A percentile compares a stretch with the other conserved stretches of the same genome.
phyloP scores from a whole-genome alignment of 2,797 vertebrate species.

The Lerista edwardsae region DNA sequence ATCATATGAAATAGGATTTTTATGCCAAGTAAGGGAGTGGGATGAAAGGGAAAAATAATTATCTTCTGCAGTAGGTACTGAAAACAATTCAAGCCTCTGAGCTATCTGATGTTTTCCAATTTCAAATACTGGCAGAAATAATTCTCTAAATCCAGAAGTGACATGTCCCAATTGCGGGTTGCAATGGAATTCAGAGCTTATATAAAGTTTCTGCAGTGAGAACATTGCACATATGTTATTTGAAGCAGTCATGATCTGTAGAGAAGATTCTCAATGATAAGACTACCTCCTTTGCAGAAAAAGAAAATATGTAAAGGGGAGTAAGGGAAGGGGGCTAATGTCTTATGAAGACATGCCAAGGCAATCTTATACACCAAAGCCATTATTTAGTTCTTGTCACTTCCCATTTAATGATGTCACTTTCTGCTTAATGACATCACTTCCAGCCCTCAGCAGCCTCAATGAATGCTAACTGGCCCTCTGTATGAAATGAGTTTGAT shows the following conservation, averaged over 20 bases:
- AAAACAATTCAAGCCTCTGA: neutral
- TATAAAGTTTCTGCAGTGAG: conserved; percentile 18
- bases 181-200: conserved; percentile 17
- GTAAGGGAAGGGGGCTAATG: neutral
- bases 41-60: conserved; percentile 39
- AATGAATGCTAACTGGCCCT: no score
- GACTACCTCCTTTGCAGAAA: conserved; percentile 7
- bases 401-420: no score
- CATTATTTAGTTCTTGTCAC: no score
- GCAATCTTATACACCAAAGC: neutral
- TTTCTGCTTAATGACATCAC: no score
- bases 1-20: conserved; percentile 27
- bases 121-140: conserved; percentile 35
- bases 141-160: conserved; percentile 32
- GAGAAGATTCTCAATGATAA: neutral
- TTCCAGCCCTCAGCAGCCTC: no score
- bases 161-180: neutral
- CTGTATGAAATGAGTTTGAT: no score
- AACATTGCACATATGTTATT: neutral
- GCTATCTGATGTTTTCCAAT: neutral
- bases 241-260: neutral
- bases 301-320: no score
- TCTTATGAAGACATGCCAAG: neutral
- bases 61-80: conserved; percentile 22
- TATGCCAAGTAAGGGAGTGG: neutral